Evolutionary conservation across 2,888 invertebrate species (phyloP), one percentile per base, ranked within the genome.

Genomic region (Ornithoptera priamus): DNA sequence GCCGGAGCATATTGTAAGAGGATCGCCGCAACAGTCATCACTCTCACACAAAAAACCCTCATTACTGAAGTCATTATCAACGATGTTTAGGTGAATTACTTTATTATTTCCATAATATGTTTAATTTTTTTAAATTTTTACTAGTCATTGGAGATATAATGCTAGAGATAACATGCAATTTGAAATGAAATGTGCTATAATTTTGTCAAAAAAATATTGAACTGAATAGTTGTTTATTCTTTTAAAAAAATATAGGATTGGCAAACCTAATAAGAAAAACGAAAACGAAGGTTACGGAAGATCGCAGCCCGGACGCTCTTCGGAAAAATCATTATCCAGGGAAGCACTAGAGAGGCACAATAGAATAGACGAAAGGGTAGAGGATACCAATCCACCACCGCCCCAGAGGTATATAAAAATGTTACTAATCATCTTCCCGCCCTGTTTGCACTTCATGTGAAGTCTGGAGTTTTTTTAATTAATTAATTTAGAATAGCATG

Each of bases 11-110:
- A 93, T 93, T 70, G 93, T 94, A 72, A 86, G 94, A 67, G 96
- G 96, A 12, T 96, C 96, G 2, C 96, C 96, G 8, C 95, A 96
- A 71, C 97, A 97, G 80, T 96, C 97, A 1, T 97, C 97, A 0
- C 87, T 97, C 12, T 97, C 92, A 36, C 93, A 93, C 82, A 96
- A 96, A 86, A 96, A 96, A 80, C 95, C 96, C 0, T 96, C 97
- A 1, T 88, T 97, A 42, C 92, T 98, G 65, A 97, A 97, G 84
- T 96, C 96, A 12, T 93, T 96, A 67, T 95, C 96, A 15, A 95
- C 95, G 15, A 96, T 96, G 95, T 96, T 96, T 83, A 94, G 95
- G 95, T 95, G 84, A 81, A 78, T 36, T 39, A 2, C 42, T 18
- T 62, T 18, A 59, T 50, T 50, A 59, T 50, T 50, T 50, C 15